phyloP scores from a whole-genome alignment of 1,140 invertebrate genomes.

The Fragariocoptes setiger region DNA sequence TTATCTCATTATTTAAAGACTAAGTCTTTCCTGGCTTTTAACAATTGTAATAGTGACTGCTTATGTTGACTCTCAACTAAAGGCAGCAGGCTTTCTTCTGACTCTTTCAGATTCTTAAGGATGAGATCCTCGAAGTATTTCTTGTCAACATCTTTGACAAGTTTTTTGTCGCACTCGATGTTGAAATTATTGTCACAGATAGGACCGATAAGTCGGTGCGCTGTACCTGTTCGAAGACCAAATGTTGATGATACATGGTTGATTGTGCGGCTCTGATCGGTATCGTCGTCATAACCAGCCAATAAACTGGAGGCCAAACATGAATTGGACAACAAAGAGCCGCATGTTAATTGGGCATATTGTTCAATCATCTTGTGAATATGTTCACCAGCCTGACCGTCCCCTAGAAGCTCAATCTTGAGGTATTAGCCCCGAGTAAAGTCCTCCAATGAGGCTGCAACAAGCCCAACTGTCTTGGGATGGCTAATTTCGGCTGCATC shows the following conservation, averaged over 20 bases:
- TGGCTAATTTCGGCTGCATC: background rate
- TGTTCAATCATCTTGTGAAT: background rate
- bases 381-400: too few species aligned
- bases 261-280: background rate
- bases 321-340: background rate
- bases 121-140: too few species aligned
- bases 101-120: too few species aligned
- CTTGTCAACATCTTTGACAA: too few species aligned
- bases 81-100: too few species aligned
- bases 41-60: too few species aligned
- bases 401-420: background rate
- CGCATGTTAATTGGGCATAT: background rate
- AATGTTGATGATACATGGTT: background rate
- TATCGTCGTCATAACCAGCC: background rate
- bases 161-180: too few species aligned
- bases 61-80: too few species aligned
- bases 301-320: background rate
- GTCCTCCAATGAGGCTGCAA: background rate
- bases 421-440: background rate
- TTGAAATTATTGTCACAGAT: too few species aligned
- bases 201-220: too few species aligned
- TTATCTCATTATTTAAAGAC: conserved; percentile 69
- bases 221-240: background rate
- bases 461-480: background rate
- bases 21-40: too few species aligned